phyloP scores from a whole-genome alignment of 2,113 vertebrate genomes.

The Thunnus thynnus region DNA sequence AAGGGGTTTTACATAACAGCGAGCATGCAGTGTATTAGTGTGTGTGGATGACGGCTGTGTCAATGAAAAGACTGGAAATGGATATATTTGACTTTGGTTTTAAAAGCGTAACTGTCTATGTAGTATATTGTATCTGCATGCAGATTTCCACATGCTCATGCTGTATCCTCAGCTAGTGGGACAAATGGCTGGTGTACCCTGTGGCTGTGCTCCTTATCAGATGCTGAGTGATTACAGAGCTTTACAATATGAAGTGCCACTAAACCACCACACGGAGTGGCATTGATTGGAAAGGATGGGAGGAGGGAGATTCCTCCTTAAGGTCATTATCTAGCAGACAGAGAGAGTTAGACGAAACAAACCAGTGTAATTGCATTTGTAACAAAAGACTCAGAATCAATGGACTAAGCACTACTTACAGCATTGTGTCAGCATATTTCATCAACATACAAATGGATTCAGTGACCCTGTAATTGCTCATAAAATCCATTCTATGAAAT shows the following conservation, averaged over 20 bases:
- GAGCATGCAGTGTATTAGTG: conserved; percentile 1
- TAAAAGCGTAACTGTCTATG: conserved; percentile 7
- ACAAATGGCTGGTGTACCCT: conserved; percentile 37
- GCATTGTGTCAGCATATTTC: conserved; percentile 56
- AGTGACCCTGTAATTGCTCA: conserved; percentile 51
- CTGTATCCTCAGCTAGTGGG: not conserved
- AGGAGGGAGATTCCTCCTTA: conserved; percentile 63
- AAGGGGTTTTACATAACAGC: conserved; percentile 52
- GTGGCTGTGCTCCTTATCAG: conserved; percentile 53
- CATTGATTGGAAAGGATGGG: conserved; percentile 74
- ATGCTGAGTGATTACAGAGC: conserved; percentile 64
- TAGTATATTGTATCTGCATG: not conserved
- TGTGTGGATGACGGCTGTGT: conserved; percentile 12
- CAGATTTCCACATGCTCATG: conserved; percentile 6
- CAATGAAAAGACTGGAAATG: conserved; percentile 16
- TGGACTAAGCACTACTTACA: conserved; percentile 52
- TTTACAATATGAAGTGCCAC: conserved; percentile 73
- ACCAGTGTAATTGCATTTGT: conserved; percentile 77
- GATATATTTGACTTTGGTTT: conserved; percentile 32
- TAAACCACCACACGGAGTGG: conserved; percentile 64
- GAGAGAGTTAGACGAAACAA: conserved; percentile 69
- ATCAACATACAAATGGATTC: conserved; percentile 60
- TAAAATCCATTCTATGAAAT: conserved; percentile 35
- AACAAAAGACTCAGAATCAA: conserved; percentile 67
- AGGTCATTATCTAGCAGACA: conserved; percentile 74